phyloP scores from a whole-genome alignment of 30 jellyfish, hydroid and myxozoan genomes.

The Hydractinia symbiolongicarpus region DNA sequence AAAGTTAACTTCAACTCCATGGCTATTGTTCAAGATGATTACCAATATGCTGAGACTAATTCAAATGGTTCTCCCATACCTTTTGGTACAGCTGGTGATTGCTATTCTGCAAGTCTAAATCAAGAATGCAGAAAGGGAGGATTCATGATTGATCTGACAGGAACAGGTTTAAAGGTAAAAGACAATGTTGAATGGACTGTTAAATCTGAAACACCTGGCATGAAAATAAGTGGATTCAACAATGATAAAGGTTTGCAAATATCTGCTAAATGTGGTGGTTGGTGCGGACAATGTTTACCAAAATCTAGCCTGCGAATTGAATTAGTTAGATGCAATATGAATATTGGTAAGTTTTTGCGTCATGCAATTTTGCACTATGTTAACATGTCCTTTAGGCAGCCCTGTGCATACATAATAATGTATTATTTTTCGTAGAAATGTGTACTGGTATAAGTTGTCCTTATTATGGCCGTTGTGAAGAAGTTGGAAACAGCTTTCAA shows the following conservation, averaged over 20 bases:
- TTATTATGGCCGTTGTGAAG: conserved; percentile 45
- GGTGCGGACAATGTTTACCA: conserved; percentile 88
- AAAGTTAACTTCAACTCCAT: conserved; percentile 48
- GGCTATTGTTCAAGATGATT: conserved; percentile 51
- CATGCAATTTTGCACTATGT: not conserved
- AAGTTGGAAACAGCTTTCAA: conserved; percentile 38
- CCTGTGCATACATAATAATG: too few species aligned
- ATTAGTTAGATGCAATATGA: conserved; percentile 43
- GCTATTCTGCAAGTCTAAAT: conserved; percentile 65
- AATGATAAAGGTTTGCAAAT: conserved; percentile 44
- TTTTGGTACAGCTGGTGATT: conserved; percentile 89
- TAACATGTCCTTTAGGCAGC: too few species aligned
- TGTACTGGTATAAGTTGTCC: conserved; percentile 79
- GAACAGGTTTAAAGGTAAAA: conserved; percentile 62
- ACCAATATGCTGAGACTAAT: conserved; percentile 55
- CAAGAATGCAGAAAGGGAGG: conserved; percentile 66
- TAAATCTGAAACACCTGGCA: conserved; percentile 27
- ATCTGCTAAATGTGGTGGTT: conserved; percentile 83
- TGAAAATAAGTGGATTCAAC: conserved; percentile 37
- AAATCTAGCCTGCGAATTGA: conserved; percentile 38
- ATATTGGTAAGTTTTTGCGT: conserved; percentile 39
- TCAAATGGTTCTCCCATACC: conserved; percentile 44
- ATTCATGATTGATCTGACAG: conserved; percentile 71
- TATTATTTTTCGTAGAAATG: conserved; percentile 22
- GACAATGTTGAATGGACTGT: conserved; percentile 44